phyloP scores from a whole-genome alignment of 2,888 invertebrate genomes.

The Clusia tigrina region DNA sequence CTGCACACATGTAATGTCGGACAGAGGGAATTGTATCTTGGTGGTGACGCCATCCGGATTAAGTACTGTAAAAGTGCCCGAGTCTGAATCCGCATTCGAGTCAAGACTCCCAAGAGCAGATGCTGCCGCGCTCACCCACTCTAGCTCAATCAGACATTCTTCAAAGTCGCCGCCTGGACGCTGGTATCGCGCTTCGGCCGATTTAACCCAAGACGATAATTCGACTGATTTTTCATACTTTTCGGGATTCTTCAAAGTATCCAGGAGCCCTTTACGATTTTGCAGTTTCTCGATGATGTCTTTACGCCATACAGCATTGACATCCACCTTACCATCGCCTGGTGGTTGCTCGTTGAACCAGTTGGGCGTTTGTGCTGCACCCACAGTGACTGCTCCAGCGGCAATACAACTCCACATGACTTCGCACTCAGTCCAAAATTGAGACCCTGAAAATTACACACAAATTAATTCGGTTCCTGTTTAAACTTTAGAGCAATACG shows the following conservation, averaged over 20 bases:
- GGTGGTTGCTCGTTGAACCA: slow-evolving; percentile 74
- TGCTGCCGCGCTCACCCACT: slow-evolving; percentile 73
- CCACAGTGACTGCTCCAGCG: slow-evolving; percentile 81
- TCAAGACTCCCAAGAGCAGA: slow-evolving; percentile 44
- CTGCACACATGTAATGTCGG: slow-evolving; percentile 79
- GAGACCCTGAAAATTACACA: slow-evolving; percentile 61
- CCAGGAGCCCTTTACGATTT: slow-evolving; percentile 66
- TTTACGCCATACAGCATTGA: slow-evolving; percentile 78
- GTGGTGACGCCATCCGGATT: slow-evolving; percentile 81
- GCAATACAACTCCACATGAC: slow-evolving; percentile 83
- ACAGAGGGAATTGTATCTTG: slow-evolving; percentile 76
- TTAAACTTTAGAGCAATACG: neutral
- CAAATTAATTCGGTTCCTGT: neutral
- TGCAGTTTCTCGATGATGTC: slow-evolving; percentile 76
- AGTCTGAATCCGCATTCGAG: slow-evolving; percentile 70
- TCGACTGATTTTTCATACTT: slow-evolving; percentile 82
- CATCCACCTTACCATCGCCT: slow-evolving; percentile 69
- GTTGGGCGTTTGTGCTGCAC: slow-evolving; percentile 77
- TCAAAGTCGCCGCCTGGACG: slow-evolving; percentile 69
- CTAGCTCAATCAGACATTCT: slow-evolving; percentile 81
- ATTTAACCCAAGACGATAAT: slow-evolving; percentile 86
- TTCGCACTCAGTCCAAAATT: slow-evolving; percentile 82
- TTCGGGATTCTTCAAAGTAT: slow-evolving; percentile 66
- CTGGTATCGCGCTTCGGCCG: slow-evolving; percentile 78
- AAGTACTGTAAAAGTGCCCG: slow-evolving; percentile 78